Evolutionary conservation across 2,113 vertebrate species (phyloP).

Genomic region (Nettapus auritus): DNA sequence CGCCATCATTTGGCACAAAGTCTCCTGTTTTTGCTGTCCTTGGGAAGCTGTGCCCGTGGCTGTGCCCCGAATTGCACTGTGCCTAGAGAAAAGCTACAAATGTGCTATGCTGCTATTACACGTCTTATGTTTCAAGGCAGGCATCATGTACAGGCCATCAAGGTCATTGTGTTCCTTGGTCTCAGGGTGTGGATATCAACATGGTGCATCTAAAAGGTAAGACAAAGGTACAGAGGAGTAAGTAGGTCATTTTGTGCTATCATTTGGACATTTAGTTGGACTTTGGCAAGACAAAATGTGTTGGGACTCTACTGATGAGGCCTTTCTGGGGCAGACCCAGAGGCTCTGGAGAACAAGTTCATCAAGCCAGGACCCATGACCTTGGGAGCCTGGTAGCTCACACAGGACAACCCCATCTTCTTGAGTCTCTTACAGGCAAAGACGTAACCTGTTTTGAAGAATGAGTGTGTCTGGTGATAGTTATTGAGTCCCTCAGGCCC

Average conservation of each 20-base stretch:
- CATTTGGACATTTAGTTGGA: background rate
- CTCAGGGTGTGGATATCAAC: background rate
- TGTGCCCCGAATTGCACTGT: background rate
- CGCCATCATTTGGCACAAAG: background rate
- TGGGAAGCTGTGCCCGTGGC: background rate
- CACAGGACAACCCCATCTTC: background rate
- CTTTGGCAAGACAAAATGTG: background rate
- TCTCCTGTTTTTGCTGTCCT: background rate
- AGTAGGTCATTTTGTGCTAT: background rate
- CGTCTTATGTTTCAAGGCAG: fast-evolving
- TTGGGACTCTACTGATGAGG: fast-evolving
- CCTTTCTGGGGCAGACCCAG: background rate
- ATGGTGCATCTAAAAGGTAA: fast-evolving
- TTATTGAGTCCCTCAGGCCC: background rate
- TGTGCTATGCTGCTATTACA: background rate
- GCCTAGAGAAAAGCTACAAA: background rate
- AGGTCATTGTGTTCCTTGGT: background rate
- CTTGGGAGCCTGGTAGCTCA: background rate
- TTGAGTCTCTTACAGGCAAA: background rate
- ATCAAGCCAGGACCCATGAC: background rate
- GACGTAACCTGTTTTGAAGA: background rate
- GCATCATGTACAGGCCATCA: fast-evolving
- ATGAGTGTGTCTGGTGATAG: background rate
- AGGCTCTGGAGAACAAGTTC: background rate
- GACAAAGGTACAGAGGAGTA: background rate